Evolutionary conservation across 1,140 invertebrate species (phyloP).

Genomic region (Dolichoris vasculosae): DNA sequence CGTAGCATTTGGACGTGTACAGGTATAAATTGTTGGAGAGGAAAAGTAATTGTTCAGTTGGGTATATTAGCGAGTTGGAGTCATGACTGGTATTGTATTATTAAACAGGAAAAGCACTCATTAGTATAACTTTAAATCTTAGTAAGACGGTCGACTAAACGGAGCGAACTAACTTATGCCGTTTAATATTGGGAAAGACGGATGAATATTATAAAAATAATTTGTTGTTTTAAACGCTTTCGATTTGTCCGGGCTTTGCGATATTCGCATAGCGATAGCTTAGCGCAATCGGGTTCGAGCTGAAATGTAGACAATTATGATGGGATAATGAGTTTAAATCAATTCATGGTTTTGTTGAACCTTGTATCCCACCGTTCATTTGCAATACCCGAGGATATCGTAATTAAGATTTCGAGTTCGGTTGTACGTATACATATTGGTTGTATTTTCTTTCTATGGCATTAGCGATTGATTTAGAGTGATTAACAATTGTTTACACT

Average conservation of each 20-base stretch:
- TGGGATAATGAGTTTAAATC: conserved; percentile 2
- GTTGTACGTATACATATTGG: background rate
- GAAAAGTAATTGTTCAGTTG: conserved; percentile 39
- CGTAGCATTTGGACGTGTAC: background rate
- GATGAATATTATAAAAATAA: background rate
- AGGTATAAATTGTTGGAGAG: conserved; percentile 11
- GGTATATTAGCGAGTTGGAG: conserved; percentile 39
- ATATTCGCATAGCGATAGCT: background rate
- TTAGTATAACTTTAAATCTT: conserved; percentile 22
- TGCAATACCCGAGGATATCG: background rate
- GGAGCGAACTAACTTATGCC: background rate
- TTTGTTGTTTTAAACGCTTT: background rate
- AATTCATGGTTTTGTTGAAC: background rate
- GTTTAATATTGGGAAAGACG: background rate
- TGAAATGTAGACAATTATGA: background rate
- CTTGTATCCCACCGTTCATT: background rate
- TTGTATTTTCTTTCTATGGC: background rate
- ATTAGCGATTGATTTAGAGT: background rate
- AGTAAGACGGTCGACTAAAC: background rate
- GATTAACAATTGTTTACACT: background rate
- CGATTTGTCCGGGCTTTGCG: background rate
- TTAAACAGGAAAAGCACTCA: conserved; percentile 30
- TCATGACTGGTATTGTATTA: conserved; percentile 39
- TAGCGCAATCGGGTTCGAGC: background rate
- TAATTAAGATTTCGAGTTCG: background rate